Base-by-base conservation (phyloP, 35 echinoderm and acorn worm species). In the Hemicentrotus pulcherrimus region DNA sequence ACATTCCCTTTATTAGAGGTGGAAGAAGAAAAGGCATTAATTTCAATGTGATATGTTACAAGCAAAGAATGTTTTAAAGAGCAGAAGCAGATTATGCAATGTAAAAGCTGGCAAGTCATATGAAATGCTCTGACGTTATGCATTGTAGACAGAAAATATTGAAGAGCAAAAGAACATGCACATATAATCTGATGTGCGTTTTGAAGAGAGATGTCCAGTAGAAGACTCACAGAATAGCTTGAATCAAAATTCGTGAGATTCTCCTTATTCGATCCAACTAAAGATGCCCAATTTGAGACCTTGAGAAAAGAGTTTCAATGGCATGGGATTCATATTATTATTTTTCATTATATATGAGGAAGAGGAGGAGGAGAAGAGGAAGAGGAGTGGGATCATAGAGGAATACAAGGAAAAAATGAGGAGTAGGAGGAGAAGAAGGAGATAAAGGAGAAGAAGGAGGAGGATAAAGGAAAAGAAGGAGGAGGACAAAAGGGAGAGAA, bases 261-360 rank as follows among this genome's bases (percentile, higher is more conserved):
- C 91, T 93, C 91, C 48, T 93, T 58, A 58, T 93, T 58, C 4
- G 32, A 32, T 50, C 91, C 91, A 31, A 93, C 91, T 46, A 93
- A 47, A 31, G 91, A 93, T 6, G 91, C 91, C 91, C 91, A 93
- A 93, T 93, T 58, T 18, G 91, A 47, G 48, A 93, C 91, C 91
- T 93, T 50, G 0, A 31, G 28, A 9, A 31, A 78, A 78, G 6
- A 28, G 65, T 28, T 28, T 28, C 19, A 78, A 78, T 59, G 32
- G 46, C 19, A 90, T 0, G 12, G 15, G 14, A 90, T 41, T 90
- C 32, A 46, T 47, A 90, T 13, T 86, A 11, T 86, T 86, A 2
- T 86, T 10, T 86, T 10, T 41, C 10, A 46, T 33, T 24, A 35
- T 41, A 41, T 41, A 41, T 41, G 3, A 41, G 35, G 35, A 41